Evolutionary conservation across 2,888 invertebrate genomes (phyloP).

Genomic region (Thymelicus lineola): DNA sequence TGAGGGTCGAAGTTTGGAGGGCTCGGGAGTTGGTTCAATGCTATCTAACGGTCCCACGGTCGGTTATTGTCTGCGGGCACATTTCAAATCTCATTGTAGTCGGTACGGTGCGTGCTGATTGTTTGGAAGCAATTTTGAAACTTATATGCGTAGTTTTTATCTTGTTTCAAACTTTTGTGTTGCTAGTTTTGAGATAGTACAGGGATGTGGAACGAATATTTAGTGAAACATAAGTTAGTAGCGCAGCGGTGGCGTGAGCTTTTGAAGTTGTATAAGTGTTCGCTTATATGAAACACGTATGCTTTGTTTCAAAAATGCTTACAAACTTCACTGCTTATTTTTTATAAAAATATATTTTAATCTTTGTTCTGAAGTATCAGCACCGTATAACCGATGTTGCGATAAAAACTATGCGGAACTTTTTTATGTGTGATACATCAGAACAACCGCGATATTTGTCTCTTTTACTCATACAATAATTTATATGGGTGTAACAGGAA

Average conservation of each 20-base stretch:
- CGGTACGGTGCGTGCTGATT: slow-evolving; percentile 49
- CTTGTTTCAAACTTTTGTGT: slow-evolving; percentile 23
- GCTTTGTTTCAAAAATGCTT: slow-evolving; percentile 21
- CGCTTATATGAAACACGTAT: neutral
- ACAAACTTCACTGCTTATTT: slow-evolving; percentile 9
- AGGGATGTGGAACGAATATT: slow-evolving; percentile 25
- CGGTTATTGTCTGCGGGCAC: slow-evolving; percentile 46
- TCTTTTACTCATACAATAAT: slow-evolving; percentile 51
- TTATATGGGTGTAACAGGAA: slow-evolving; percentile 87
- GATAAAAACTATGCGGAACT: neutral
- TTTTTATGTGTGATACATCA: slow-evolving; percentile 6
- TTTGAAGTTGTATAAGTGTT: neutral
- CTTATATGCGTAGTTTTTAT: slow-evolving; percentile 42
- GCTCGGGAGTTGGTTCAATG: slow-evolving; percentile 50
- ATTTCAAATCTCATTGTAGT: slow-evolving; percentile 44
- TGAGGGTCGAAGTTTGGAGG: slow-evolving; percentile 65
- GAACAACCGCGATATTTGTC: slow-evolving; percentile 37
- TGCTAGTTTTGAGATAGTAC: slow-evolving; percentile 21
- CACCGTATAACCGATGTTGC: neutral
- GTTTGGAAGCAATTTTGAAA: slow-evolving; percentile 52
- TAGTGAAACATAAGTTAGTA: slow-evolving; percentile 7
- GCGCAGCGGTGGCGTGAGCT: neutral
- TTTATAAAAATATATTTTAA: neutral
- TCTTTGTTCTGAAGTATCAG: slow-evolving; percentile 9
- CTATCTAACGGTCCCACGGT: slow-evolving; percentile 45